Evolutionary conservation across 2,888 invertebrate genomes (phyloP), one percentile per base, ranked within the genome.

Genomic region (Melinaea menophilus): DNA sequence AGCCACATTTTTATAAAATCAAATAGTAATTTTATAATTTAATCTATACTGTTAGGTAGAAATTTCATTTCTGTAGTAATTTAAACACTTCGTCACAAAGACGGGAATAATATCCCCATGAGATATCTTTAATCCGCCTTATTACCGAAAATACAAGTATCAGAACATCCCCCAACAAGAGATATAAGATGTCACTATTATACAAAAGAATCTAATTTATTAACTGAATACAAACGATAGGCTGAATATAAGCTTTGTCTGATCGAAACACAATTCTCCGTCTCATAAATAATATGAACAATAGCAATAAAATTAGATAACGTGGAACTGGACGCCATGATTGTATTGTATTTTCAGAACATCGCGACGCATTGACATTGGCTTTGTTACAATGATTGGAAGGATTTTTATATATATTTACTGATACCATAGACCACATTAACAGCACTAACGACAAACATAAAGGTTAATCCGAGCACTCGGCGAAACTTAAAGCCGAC

Each of bases 231-330:
- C 81, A 75, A 73, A 73, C 78, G 81, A 82, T 81, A 80, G 80
- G 80, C 79, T 72, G 78, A 79, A 78, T 77, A 75, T 73, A 75
- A 73, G 84, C 78, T 80, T 88, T 88, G 86, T 86, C 79, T 82
- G 86, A 85, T 84, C 84, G 79, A 81, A 85, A 83, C 81, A 83
- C 82, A 86, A 85, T 86, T 84, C 82, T 74, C 78, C 78, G 81
- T 82, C 81, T 86, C 85, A 86, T 88, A 88, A 88, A 88, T 86
- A 85, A 83, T 80, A 80, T 79, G 85, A 86, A 87, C 86, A 88
- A 88, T 87, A 84, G 82, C 62, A 84, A 86, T 87, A 86, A 88
- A 88, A 85, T 85, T 85, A 86, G 82, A 84, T 85, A 79, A 77
- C 78, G 76, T 79, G 79, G 79, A 80, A 73, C 77, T 76, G 76